Evolutionary conservation across 2,888 invertebrate genomes (phyloP).

Genomic region (Odontothrips loti): DNA sequence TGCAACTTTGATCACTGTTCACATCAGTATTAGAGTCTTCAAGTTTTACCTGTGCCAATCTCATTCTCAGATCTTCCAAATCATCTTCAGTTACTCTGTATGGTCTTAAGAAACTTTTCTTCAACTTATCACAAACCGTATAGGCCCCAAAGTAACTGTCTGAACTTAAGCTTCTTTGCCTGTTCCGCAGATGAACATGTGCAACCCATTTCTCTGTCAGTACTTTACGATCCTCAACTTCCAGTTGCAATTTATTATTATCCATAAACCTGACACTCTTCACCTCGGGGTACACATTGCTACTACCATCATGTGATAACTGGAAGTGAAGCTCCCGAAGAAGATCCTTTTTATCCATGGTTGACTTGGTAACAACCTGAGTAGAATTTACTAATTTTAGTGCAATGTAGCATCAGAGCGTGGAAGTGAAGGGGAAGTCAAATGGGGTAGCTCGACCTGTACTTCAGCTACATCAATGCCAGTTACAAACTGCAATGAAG

Average conservation of each 20-base stretch:
- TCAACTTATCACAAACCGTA: background rate
- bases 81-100: background rate
- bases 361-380: background rate
- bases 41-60: background rate
- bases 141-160: conserved; percentile 8
- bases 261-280: background rate
- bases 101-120: background rate
- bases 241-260: background rate
- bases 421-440: too few species aligned
- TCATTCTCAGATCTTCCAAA: background rate
- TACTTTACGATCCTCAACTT: background rate
- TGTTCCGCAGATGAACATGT: background rate
- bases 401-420: too few species aligned
- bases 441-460: too few species aligned
- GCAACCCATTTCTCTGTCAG: background rate
- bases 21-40: background rate
- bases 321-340: background rate
- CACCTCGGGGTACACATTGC: too few species aligned
- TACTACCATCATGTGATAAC: background rate
- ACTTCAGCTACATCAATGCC: too few species aligned
- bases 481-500: too few species aligned
- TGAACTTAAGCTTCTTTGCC: background rate
- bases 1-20: background rate
- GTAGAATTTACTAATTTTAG: background rate
- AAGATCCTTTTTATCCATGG: background rate